phyloP scores from a whole-genome alignment of 2,113 vertebrate species.

The Parotia lawesii region DNA sequence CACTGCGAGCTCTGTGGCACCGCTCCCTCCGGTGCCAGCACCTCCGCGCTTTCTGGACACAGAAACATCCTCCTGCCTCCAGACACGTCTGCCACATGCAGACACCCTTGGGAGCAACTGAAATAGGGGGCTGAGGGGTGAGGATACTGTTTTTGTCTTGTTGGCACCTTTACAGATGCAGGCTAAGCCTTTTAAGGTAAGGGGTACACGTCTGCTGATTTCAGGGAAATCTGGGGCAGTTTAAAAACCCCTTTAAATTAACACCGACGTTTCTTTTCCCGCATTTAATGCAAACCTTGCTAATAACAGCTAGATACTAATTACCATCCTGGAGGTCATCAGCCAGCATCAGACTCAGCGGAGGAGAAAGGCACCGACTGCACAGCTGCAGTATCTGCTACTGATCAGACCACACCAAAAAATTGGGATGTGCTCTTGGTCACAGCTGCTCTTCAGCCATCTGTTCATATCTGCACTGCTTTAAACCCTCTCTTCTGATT shows the following conservation, averaged over 20 bases:
- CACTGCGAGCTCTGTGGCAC: neutral
- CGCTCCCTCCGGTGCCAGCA: neutral
- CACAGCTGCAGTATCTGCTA: neutral
- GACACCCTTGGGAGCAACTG: neutral
- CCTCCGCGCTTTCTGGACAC: neutral
- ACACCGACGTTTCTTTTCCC: neutral
- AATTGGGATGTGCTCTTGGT: neutral
- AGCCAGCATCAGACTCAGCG: neutral
- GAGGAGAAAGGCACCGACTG: neutral
- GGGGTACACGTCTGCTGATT: neutral
- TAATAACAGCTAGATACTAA: neutral
- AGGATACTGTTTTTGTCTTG: neutral
- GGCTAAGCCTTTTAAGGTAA: neutral
- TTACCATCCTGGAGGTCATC: neutral
- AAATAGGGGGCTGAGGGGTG: neutral
- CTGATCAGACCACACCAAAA: neutral
- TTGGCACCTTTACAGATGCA: neutral
- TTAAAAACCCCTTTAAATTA: neutral
- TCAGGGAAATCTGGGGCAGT: neutral
- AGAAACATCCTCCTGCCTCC: neutral
- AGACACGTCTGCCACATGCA: fast-evolving
- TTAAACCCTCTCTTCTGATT: neutral
- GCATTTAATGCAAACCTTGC: neutral
- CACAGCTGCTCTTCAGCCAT: neutral
- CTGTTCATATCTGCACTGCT: neutral